Evolutionary conservation across 2,888 invertebrate species (phyloP), one percentile per base, ranked within the genome.

Genomic region (Phengaris alcon): DNA sequence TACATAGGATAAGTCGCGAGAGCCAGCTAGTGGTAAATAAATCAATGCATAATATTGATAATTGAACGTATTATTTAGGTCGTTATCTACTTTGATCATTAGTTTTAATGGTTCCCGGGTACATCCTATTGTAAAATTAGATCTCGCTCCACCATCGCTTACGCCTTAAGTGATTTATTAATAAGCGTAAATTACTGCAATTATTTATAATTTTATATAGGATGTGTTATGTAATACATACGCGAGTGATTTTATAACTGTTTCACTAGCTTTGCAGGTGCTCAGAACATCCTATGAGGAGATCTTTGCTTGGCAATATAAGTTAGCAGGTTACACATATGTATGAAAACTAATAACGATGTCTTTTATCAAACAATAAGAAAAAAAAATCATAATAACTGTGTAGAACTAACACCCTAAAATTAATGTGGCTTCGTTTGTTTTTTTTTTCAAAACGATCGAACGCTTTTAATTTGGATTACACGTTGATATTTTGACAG

Each of bases 71-170:
- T 68, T 13, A 46, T 68, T 46, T 68, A 3, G 48, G 69, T 69
- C 48, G 9, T 48, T 69, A 69, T 69, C 48, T 15, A 69, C 46
- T 69, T 69, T 48, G 4, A 68, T 8, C 9, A 69, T 48, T 48
- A 64, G 35, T 35, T 64, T 35, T 35, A 64, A 35, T 22, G 15
- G 6, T 64, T 15, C 35, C 35, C 35, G 35, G 22, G 22, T 12
- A 69, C 6, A 69, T 69, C 69, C 69, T 48, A n/a, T 69, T 48
- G 46, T 69, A 48, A 69, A 69, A 69, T 69, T 15, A 69, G 15
- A 6, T 69, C 15, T 48, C 46, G n/a, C 69, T 69, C n/a, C 8
- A 48, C 46, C 15, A 48, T 69, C 8, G 46, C 69, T 48, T 69
- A 69, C 15, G 69, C 9, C 69, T 15, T 12, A 48, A 69, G 48